phyloP scores from a whole-genome alignment of 2,797 vertebrate species.

The Acridotheres tristis region DNA sequence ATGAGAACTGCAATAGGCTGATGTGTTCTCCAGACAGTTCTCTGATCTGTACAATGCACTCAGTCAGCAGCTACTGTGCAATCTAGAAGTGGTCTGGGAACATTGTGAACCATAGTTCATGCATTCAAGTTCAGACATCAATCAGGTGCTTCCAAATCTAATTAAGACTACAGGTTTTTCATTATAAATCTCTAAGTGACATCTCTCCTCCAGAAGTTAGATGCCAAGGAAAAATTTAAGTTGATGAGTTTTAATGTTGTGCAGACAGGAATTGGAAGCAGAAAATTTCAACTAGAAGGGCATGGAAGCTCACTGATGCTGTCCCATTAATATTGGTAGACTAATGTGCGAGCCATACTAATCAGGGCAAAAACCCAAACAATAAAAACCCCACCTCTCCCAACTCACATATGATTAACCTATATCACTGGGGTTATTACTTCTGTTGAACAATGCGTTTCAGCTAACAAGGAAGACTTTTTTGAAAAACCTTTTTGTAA shows the following conservation, averaged over 20 bases:
- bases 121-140: not conserved
- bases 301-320: not conserved
- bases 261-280: not conserved
- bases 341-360: not conserved
- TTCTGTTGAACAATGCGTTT: not conserved
- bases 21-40: not conserved
- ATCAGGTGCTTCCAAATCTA: not conserved
- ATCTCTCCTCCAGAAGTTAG: not conserved
- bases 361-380: not conserved
- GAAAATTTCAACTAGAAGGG: not conserved
- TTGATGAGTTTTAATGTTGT: not conserved
- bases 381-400: fast-evolving
- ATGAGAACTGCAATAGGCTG: not conserved
- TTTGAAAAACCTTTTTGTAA: not conserved
- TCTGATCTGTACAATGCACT: not conserved
- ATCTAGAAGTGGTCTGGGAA: not conserved
- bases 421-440: not conserved
- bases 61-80: not conserved
- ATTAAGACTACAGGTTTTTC: not conserved
- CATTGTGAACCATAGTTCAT: not conserved
- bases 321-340: not conserved
- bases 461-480: not conserved
- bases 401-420: not conserved
- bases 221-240: not conserved
- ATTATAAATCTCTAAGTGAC: not conserved